Conservation (phyloP, 2,797 vertebrate genomes). For the Notamacropus eugenii region DNA sequence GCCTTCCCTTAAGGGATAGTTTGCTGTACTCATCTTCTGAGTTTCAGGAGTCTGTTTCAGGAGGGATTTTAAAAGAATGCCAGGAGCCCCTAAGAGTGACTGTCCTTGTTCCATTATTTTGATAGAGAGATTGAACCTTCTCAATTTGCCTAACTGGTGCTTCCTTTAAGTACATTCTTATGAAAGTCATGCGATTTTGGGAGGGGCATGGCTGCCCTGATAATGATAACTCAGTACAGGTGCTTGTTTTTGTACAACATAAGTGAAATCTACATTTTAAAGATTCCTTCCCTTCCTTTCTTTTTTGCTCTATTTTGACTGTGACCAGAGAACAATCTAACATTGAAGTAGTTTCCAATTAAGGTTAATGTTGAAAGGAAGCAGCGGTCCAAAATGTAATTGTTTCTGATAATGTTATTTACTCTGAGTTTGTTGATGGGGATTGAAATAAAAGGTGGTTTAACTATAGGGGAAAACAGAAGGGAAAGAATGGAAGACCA, state of each 20-base stretch:
- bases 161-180: neutral
- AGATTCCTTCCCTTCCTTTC: neutral
- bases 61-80: neutral
- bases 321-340: rapidly evolving
- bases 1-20: neutral
- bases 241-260: neutral
- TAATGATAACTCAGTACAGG: neutral
- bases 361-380: neutral
- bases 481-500: neutral
- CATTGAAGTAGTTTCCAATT: neutral
- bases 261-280: neutral
- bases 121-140: neutral
- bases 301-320: neutral
- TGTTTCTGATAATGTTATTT: neutral
- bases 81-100: neutral
- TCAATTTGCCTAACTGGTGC: neutral
- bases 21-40: neutral
- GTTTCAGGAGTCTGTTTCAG: neutral
- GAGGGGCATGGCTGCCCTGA: neutral
- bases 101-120: neutral
- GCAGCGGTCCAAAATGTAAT: neutral
- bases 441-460: neutral
- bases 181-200: neutral
- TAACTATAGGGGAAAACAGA: neutral
- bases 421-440: too few species aligned